Evolutionary conservation across 2,888 invertebrate species (phyloP), one percentile per base, ranked within the genome.

Genomic region (Xestia xanthographa): DNA sequence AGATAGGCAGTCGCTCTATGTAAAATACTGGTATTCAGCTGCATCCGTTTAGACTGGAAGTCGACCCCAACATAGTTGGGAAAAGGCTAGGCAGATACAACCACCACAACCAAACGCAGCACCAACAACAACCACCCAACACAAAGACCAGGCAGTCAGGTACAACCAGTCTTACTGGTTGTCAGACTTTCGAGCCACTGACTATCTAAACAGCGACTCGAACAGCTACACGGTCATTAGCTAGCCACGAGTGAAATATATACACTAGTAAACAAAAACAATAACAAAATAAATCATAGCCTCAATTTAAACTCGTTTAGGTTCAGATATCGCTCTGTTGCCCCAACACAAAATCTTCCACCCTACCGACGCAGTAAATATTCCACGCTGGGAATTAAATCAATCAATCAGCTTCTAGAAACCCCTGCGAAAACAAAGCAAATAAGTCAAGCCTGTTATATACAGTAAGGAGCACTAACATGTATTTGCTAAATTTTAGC

Each of bases 331-430:
- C n/a, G 5, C 41, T 12, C 14, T 5, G 2, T 41, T 12, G 6
- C 26, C n/a, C 20, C 4, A n/a, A 38, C 38, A 12, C 14, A 60
- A 76, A 34, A 34, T 34, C 17, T 48, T 17, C 6, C 48, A 20
- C 58, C 20, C 29, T 29, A 17, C 26, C 14, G 29, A 20, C n/a
- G 45, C 38, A 53, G n/a, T 29, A 4, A 77, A 81, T 79, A 43
- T 80, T 80, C 53, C 60, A 34, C 34, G 60, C 34, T 26, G 66
- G 22, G 48, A 34, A 62, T 66, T 26, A 17, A 48, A 68, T 41
- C 63, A 80, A 76, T 65, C 62, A 68, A 56, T 76, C 63, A 29
- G 41, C n/a, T 79, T 82, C 82, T 41, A 79, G 82, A 11, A 65
- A 45, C 22, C 43, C 12, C 6, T 43, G 43, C 26, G 62, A 22